Conservation (phyloP, 1,140 invertebrate species). For the Philopotamus ludificatus region DNA sequence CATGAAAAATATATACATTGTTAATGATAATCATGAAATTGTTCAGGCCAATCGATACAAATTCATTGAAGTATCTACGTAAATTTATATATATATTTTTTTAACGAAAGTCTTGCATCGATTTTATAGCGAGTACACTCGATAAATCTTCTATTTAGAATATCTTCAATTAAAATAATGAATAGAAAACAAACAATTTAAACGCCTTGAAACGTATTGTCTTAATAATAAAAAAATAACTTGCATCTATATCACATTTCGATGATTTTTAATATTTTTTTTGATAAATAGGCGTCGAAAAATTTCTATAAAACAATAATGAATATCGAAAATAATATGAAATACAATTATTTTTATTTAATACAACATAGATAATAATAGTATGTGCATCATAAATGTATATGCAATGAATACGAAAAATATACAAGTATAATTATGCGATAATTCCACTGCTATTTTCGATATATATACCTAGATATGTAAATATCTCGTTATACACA, state of each 20-base stretch:
- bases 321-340: not conserved
- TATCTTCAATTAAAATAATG: not conserved
- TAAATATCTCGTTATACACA: constrained; percentile 37
- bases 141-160: not conserved
- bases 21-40: no score
- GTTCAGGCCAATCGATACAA: no score
- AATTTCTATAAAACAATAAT: constrained; percentile 1
- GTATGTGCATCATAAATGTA: constrained; percentile 6
- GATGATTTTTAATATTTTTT: not conserved
- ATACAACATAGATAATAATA: constrained; percentile 30
- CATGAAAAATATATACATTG: no score
- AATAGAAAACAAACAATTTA: not conserved
- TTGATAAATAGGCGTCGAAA: not conserved
- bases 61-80: no score
- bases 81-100: no score
- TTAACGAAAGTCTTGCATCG: no score
- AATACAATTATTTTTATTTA: constrained; percentile 8
- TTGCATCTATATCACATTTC: not conserved
- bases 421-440: constrained; percentile 21
- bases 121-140: not conserved
- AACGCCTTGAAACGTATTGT: not conserved
- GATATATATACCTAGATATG: constrained; percentile 36
- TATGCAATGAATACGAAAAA: constrained; percentile 17
- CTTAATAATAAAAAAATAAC: not conserved
- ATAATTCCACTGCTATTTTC: constrained; percentile 40